Percentiles rank a stretch among this genome's conserved stretches.
Conservation (phyloP, 2,113 vertebrate genomes). For the Procavia capensis region DNA sequence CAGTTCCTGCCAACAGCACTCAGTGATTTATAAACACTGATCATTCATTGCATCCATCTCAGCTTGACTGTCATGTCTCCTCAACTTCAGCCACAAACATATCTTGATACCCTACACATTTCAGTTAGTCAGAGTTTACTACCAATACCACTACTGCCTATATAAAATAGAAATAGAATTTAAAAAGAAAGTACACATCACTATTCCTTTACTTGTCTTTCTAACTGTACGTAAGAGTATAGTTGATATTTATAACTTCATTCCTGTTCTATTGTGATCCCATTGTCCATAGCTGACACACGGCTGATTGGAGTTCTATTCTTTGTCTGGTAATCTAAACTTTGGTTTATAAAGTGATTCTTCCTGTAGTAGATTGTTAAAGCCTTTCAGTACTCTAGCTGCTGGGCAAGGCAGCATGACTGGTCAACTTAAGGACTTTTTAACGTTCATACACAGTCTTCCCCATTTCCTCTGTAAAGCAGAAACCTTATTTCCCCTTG, state of each 20-base stretch:
- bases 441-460: not conserved
- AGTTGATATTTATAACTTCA: not conserved
- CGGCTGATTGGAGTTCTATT: not conserved
- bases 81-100: not conserved
- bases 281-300: not conserved
- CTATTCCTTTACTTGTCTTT: not conserved
- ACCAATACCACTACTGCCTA: not conserved
- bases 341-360: not conserved
- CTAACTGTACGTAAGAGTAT: not conserved
- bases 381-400: not conserved
- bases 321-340: not conserved
- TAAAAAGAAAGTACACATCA: not conserved
- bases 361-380: not conserved
- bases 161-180: not conserved
- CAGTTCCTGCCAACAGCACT: conserved; percentile 17
- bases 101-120: not conserved
- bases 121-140: not conserved
- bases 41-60: not conserved
- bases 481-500: not conserved
- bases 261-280: not conserved
- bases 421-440: not conserved
- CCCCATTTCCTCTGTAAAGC: not conserved
- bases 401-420: not conserved
- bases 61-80: not conserved
- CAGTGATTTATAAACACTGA: conserved; percentile 11